Conservation (phyloP, 2,888 invertebrate species). For the Omphaloscelis lunosa region DNA sequence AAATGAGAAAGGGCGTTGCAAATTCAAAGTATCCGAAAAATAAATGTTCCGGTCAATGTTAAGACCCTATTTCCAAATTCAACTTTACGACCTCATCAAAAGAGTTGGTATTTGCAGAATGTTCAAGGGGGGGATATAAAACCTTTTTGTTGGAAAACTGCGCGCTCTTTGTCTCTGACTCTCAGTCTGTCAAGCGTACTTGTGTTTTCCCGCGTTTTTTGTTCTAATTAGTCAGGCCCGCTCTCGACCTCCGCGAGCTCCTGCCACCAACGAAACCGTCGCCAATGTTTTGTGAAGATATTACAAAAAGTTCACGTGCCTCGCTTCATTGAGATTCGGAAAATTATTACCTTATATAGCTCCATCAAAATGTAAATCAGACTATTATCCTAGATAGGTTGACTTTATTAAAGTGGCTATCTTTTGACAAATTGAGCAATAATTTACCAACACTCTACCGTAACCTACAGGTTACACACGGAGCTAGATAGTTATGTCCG, state of each 20-base stretch:
- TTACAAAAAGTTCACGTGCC: slow-evolving; percentile 59
- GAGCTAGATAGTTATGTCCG: not conserved
- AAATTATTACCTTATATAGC: slow-evolving; percentile 34
- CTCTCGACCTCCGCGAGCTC: slow-evolving; percentile 80
- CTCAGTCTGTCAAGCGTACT: slow-evolving; percentile 90
- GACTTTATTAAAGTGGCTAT: not conserved
- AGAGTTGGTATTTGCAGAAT: slow-evolving; percentile 69
- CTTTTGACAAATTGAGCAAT: not conserved
- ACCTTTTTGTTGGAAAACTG: slow-evolving; percentile 81
- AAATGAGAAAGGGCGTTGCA: slow-evolving; percentile 66
- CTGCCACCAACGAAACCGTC: slow-evolving; percentile 70
- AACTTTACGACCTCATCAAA: slow-evolving; percentile 70
- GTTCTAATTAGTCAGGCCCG: slow-evolving; percentile 90
- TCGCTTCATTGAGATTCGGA: slow-evolving; percentile 50
- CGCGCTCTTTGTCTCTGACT: slow-evolving; percentile 89
- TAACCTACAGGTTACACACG: not conserved
- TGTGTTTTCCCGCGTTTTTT: slow-evolving; percentile 90
- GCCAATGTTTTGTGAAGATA: slow-evolving; percentile 71
- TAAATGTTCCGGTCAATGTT: slow-evolving; percentile 81
- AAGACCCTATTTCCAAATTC: slow-evolving; percentile 70
- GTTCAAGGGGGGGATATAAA: slow-evolving; percentile 69
- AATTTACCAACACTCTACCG: not conserved
- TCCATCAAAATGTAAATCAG: slow-evolving; percentile 36
- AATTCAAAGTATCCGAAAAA: slow-evolving; percentile 76
- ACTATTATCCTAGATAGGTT: slow-evolving; percentile 12